Evolutionary conservation across 1,140 invertebrate genomes (phyloP).

Genomic region (Tenebrio molitor): DNA sequence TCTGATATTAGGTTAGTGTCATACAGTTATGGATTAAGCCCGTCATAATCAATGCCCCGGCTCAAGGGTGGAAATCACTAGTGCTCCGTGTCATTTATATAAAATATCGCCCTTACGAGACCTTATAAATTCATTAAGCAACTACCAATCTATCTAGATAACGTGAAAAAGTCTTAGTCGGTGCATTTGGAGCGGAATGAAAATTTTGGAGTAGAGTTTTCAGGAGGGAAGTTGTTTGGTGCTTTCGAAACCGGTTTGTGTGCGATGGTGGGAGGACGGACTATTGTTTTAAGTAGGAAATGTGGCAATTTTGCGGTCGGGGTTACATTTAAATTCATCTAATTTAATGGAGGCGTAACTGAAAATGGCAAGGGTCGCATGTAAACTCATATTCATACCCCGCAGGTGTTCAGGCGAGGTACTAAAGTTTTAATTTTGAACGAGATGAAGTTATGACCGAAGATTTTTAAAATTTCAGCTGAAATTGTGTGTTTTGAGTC

Average conservation of each 20-base stretch:
- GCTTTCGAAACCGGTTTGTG: neutral
- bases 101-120: constrained; percentile 49
- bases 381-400: constrained; percentile 37
- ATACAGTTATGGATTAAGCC: constrained; percentile 60
- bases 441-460: constrained; percentile 32
- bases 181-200: too few species aligned
- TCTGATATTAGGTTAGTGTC: constrained; percentile 61
- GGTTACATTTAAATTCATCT: constrained; percentile 40
- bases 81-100: constrained; percentile 54
- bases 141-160: constrained; percentile 3
- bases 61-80: constrained; percentile 35
- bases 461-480: constrained; percentile 30
- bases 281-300: constrained; percentile 36
- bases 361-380: constrained; percentile 36
- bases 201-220: too few species aligned
- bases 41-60: constrained; percentile 42
- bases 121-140: constrained; percentile 46
- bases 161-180: too few species aligned
- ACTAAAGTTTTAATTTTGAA: constrained; percentile 39
- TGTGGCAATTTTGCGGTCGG: constrained; percentile 31
- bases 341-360: constrained; percentile 39
- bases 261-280: neutral
- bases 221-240: too few species aligned
- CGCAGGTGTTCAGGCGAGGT: constrained; percentile 33
- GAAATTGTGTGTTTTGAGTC: neutral